Percentiles rank a stretch among this genome's conserved stretches.
These are phyloP conservation scores for Tillus elongatus DNA, from an alignment of 2,888 invertebrate species.

Conservation along the genomic window DNA sequence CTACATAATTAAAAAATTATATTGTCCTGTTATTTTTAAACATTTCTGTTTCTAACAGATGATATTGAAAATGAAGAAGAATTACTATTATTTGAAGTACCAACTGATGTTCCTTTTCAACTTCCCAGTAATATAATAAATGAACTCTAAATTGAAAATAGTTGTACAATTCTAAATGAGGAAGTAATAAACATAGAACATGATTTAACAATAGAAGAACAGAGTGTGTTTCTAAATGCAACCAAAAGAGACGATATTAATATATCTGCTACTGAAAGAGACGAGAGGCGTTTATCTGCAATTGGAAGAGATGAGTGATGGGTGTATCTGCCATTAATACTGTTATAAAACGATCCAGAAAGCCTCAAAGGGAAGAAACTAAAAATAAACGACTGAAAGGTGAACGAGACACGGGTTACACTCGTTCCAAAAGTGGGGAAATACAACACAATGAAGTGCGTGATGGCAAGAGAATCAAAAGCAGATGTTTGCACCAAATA, in stretches of 20 bases:
- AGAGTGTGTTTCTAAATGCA: too few species aligned
- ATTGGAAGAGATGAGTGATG: too few species aligned
- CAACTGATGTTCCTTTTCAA: neutral
- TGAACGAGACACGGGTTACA: neutral
- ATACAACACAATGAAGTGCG: neutral
- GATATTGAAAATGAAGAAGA: constrained; percentile 1
- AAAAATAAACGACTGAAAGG: neutral
- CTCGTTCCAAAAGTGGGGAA: constrained; percentile 1
- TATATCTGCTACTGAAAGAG: neutral
- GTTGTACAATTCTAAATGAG: neutral
- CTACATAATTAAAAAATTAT: neutral
- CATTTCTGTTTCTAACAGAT: constrained; percentile 2
- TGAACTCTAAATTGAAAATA: neutral
- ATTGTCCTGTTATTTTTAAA: neutral
- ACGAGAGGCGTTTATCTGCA: too few species aligned
- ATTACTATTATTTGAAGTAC: neutral
- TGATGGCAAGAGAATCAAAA: neutral
- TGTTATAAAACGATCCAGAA: neutral
- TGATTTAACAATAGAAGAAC: constrained; percentile 3
- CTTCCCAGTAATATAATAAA: constrained; percentile 1
- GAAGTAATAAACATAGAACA: neutral
- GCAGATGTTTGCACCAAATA: constrained; percentile 2
- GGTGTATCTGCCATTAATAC: neutral
- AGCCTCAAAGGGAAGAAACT: constrained; percentile 1
- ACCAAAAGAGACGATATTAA: too few species aligned